phyloP scores from a whole-genome alignment of 2,797 vertebrate species.

The Uromys caudimaculatus region DNA sequence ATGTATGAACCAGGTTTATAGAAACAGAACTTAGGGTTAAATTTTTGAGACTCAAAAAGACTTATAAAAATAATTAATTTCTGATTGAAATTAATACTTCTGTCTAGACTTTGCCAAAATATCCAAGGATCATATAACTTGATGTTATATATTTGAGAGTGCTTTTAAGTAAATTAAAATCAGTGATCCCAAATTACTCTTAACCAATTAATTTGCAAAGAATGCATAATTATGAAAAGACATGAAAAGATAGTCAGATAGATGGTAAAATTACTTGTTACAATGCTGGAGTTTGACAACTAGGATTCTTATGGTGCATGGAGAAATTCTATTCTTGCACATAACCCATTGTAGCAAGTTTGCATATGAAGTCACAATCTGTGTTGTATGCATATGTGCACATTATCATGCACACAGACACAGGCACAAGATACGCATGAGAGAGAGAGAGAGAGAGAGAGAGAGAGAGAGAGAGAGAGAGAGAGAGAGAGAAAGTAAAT shows the following conservation, averaged over 20 bases:
- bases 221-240: neutral
- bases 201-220: neutral
- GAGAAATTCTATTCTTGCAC: neutral
- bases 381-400: neutral
- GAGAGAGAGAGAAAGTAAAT: neutral
- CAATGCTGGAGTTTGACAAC: neutral
- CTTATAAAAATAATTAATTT: neutral
- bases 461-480: neutral
- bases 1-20: neutral
- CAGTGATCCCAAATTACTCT: neutral
- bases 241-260: neutral
- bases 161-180: neutral
- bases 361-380: neutral
- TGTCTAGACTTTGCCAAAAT: neutral
- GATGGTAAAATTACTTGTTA: too few relatives aligned
- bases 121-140: neutral
- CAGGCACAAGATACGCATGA: neutral
- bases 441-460: neutral
- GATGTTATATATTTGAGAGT: neutral
- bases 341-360: too few relatives aligned
- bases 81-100: neutral
- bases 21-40: neutral
- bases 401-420: neutral
- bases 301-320: neutral
- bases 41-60: neutral